These are phyloP conservation scores for Drosophila saltans DNA, from an alignment of 1,140 invertebrate genomes.

Conservation along the genomic window DNA sequence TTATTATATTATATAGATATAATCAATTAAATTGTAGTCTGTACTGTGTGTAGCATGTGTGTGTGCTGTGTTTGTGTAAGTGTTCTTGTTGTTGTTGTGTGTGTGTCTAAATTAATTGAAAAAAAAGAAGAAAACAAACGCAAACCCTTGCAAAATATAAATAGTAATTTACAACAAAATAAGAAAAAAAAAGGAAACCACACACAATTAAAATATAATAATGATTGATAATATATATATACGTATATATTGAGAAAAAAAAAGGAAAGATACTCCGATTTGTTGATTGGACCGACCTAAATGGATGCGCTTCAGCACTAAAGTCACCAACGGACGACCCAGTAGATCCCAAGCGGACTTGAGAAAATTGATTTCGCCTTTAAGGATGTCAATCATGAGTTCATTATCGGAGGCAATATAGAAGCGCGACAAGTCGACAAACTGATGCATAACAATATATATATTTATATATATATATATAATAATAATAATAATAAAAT, in stretches of 20 bases:
- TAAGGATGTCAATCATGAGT: conserved; percentile 98
- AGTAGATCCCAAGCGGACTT: conserved; percentile 98
- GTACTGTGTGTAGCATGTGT: not conserved
- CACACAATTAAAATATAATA: conserved; percentile 36
- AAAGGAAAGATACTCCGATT: not conserved
- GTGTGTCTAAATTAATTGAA: conserved; percentile 42
- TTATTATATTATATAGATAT: no score
- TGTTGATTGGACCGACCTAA: conserved; percentile 89
- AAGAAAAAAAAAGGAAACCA: conserved; percentile 25
- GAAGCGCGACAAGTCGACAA: conserved; percentile 97
- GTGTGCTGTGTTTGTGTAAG: conserved; percentile 10
- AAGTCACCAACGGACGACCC: conserved; percentile 94
- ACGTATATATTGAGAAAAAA: not conserved
- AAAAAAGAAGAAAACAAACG: conserved; percentile 31
- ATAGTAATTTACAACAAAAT: conserved; percentile 27
- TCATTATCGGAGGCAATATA: conserved; percentile 98
- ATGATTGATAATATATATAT: conserved; percentile 25
- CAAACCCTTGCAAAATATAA: conserved; percentile 52
- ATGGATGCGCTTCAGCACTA: conserved; percentile 94
- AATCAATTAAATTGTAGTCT: not conserved
- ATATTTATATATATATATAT: conserved; percentile 33
- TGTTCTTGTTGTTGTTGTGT: conserved; percentile 12
- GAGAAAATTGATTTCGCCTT: conserved; percentile 97
- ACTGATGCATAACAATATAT: conserved; percentile 86
- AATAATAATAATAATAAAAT: conserved; percentile 32